Conservation (phyloP, 2,113 vertebrate species). For the Bos indicus region DNA sequence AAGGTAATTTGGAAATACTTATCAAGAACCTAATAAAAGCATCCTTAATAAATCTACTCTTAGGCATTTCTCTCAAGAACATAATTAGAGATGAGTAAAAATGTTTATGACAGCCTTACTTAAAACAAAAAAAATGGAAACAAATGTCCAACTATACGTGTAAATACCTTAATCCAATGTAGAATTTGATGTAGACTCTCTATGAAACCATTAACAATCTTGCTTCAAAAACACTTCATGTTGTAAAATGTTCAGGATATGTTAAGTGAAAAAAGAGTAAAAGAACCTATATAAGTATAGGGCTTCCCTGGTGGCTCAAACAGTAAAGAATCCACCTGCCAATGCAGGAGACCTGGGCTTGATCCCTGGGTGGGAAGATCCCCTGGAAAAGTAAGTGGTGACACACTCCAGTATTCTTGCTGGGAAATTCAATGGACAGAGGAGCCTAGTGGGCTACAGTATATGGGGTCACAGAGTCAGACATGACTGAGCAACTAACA, state of each 20-base stretch:
- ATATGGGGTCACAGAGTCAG: not conserved
- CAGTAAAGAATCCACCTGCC: not conserved
- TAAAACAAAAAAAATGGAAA: not conserved
- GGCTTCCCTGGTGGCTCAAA: not conserved
- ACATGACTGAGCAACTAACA: not conserved
- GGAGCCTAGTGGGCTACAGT: not conserved
- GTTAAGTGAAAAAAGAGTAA: not conserved
- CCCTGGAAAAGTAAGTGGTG: not conserved
- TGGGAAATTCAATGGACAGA: not conserved
- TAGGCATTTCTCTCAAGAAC: not conserved
- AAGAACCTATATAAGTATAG: not conserved
- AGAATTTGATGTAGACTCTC: not conserved
- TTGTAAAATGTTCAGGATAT: not conserved
- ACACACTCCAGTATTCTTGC: not conserved
- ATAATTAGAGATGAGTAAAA: not conserved
- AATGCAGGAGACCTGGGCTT: not conserved
- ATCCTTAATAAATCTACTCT: not conserved
- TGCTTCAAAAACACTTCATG: conserved; percentile 2
- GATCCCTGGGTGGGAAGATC: not conserved
- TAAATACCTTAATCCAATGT: not conserved
- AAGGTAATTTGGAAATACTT: conserved; percentile 12
- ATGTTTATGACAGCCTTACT: not conserved
- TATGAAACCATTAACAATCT: not conserved
- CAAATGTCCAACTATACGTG: not conserved
- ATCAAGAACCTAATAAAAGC: not conserved